Base-by-base conservation (phyloP, 2,797 vertebrate species). In the Euphonia xanthogaster region DNA sequence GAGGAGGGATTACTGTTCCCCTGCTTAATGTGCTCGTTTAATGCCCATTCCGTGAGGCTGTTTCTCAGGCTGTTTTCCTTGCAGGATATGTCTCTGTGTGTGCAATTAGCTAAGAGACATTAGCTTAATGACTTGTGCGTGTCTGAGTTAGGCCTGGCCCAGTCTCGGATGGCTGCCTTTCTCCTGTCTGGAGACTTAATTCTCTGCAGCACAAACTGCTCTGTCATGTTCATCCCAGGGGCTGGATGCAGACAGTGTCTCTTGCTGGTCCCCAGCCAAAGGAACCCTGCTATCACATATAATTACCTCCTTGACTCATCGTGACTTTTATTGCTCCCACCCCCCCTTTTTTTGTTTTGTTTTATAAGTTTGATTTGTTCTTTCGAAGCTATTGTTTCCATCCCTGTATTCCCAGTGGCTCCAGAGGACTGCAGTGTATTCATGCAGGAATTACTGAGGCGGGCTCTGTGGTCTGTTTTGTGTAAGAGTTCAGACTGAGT, bases 341-440 rank as follows among this genome's bases (percentile, higher is more conserved):
- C 9, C 2, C 5, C 5, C 4, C 13, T 3, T 7, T 54, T 54
- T 74, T 60, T 45, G 35, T 87, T 85, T 72, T 86, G 28, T 65
- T 89, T 75, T 47, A 76, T 86, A 93, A 94, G 77, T 94, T 72
- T 77, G 90, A 88, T 94, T 94, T 85, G 61, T 72, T 93, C 61
- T 91, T 92, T 85, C 50, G 1, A 58, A 90, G 89, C 88, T 93
- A 91, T 97, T 96, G 94, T 97, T 95, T 90, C 91, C 85, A 95
- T 79, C 82, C 28, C 62, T 78, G 70, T 91, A 74, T 94, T 94
- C 91, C 93, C 90, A 75, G 65, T 83, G 96, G 91, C 87, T 94
- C 85, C 6, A 6, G 71, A 88, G 45, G 60, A 82, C 90, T 77
- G 81, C 75, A 79, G 81, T 76, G 75, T 88, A 86, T 93, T 94